These are phyloP conservation scores for Hemicentrotus pulcherrimus DNA, from an alignment of 35 echinoderm and acorn worm genomes.

Conservation along the genomic window DNA sequence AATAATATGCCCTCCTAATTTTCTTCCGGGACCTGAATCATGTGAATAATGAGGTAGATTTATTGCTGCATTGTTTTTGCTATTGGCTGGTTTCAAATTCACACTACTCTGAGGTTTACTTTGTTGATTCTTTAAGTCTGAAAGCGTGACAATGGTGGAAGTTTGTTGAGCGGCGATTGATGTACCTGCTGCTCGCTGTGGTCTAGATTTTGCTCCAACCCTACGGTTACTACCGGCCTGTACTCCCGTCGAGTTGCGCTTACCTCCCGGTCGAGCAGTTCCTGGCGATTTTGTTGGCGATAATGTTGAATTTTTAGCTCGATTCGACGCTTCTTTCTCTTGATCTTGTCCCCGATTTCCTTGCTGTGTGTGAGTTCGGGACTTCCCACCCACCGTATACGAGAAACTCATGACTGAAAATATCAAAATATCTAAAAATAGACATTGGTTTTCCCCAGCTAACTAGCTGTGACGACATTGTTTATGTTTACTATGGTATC, in stretches of 20 bases:
- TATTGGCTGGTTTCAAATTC: no score
- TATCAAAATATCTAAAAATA: not conserved
- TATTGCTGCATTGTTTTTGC: no score
- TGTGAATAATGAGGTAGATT: no score
- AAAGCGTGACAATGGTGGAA: not conserved
- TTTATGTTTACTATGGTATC: no score
- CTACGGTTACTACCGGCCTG: not conserved
- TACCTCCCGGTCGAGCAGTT: not conserved
- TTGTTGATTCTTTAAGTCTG: not conserved
- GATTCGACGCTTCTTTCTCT: not conserved
- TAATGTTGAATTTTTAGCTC: constrained; percentile 13
- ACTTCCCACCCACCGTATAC: not conserved
- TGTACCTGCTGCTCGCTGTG: not conserved
- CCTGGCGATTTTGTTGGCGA: not conserved
- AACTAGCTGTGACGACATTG: no score
- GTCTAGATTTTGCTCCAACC: not conserved
- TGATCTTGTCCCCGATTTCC: not conserved
- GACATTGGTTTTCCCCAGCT: not conserved
- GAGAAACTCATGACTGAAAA: not conserved
- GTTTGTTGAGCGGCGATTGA: not conserved
- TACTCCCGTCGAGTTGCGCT: not conserved
- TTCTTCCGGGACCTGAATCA: no score
- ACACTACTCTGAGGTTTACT: no score
- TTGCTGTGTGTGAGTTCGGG: not conserved
- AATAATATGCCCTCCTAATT: no score